Conservation (phyloP, 2,888 invertebrate species). For the Latheticus oryzae region DNA sequence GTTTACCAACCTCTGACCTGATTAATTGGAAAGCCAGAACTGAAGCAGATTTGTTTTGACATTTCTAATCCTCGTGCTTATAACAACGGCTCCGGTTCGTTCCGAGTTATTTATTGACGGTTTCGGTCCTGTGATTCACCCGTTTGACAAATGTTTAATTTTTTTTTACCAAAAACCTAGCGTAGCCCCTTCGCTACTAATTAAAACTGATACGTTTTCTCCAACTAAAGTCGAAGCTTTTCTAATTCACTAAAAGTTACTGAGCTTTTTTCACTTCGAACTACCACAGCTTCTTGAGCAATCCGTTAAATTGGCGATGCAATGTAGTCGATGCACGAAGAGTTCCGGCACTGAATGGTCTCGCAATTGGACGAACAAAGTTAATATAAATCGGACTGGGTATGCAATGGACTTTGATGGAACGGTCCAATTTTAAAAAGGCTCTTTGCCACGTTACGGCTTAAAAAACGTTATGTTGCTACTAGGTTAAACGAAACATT, state of each 20-base stretch:
- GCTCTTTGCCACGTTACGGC: constrained; percentile 35
- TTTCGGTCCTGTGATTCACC: constrained; percentile 28
- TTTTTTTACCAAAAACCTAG: constrained; percentile 11
- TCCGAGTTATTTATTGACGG: constrained; percentile 33
- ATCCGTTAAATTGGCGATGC: constrained; percentile 49
- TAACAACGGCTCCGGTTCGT: constrained; percentile 28
- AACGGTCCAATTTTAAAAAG: constrained; percentile 52
- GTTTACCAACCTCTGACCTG: constrained; percentile 34
- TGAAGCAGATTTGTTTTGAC: constrained; percentile 33
- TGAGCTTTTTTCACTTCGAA: too few species aligned
- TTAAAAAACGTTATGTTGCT: constrained; percentile 17
- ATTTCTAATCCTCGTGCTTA: constrained; percentile 30
- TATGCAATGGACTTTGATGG: constrained; percentile 55
- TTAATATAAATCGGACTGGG: constrained; percentile 55
- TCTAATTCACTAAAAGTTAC: too few species aligned
- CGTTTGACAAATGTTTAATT: constrained; percentile 22
- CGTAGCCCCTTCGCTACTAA: constrained; percentile 5
- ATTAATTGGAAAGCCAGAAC: constrained; percentile 30
- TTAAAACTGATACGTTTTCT: constrained; percentile 23
- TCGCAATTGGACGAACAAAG: constrained; percentile 48
- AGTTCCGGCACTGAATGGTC: constrained; percentile 46
- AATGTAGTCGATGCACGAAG: constrained; percentile 49
- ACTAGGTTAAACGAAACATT: constrained; percentile 4
- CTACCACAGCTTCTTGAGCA: constrained; percentile 45
- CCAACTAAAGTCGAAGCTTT: too few species aligned